A percentile compares a stretch with the other conserved stretches of the same genome.
phyloP scores from a whole-genome alignment of 2,888 invertebrate genomes.

The Amiota communis region DNA sequence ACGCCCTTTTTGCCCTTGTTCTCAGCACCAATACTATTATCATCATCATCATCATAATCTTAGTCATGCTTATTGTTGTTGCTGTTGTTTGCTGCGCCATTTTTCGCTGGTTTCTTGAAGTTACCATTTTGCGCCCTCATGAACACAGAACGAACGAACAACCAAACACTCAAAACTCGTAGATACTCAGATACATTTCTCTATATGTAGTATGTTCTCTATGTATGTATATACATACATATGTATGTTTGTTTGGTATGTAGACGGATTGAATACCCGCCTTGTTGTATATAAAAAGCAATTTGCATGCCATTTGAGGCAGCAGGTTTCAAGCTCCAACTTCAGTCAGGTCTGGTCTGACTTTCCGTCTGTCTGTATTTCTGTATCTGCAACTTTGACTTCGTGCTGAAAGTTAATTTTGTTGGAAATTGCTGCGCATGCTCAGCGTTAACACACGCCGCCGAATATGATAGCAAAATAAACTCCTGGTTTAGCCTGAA shows the following conservation, averaged over 20 bases:
- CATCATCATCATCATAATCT: background rate
- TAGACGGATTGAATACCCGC: too few species aligned
- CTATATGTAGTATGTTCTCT: too few species aligned
- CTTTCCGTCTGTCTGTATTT: background rate
- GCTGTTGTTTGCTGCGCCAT: slow-evolving; percentile 31
- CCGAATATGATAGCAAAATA: too few species aligned
- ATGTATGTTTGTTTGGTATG: slow-evolving; percentile 1
- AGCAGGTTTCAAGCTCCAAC: slow-evolving; percentile 34
- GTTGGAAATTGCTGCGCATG: slow-evolving; percentile 21
- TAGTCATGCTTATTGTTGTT: background rate
- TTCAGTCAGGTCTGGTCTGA: too few species aligned
- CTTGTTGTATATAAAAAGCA: slow-evolving; percentile 58
- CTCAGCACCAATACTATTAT: background rate
- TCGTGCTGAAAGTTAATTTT: slow-evolving; percentile 30
- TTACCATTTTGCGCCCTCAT: slow-evolving; percentile 29
- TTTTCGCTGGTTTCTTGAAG: slow-evolving; percentile 18
- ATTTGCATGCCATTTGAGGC: slow-evolving; percentile 63
- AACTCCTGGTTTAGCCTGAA: too few species aligned
- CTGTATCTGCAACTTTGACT: background rate
- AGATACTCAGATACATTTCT: background rate
- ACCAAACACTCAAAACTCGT: background rate
- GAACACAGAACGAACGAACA: background rate
- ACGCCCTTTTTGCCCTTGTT: background rate
- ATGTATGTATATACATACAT: background rate
- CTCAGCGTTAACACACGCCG: background rate